Evolutionary conservation across 2,888 invertebrate genomes (phyloP).

Genomic region (Agrotis segetum): DNA sequence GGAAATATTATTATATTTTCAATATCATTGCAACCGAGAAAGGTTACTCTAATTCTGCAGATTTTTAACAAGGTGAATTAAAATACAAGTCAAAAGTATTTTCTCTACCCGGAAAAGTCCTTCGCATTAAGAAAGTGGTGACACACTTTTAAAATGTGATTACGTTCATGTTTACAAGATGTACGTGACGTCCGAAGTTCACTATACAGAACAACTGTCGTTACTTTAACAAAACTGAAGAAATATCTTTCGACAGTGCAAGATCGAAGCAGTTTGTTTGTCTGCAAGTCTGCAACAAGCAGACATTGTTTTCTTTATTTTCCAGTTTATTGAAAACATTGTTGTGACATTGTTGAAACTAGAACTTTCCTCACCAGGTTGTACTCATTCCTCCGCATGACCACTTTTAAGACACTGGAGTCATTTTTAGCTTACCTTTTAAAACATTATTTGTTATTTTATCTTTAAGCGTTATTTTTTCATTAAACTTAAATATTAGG

Average conservation of each 20-base stretch:
- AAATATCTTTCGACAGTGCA: neutral
- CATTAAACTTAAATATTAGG: no score
- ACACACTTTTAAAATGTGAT: slow-evolving; percentile 36
- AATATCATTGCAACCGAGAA: neutral
- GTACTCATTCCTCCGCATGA: no score
- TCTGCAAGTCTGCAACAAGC: neutral
- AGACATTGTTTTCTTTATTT: neutral
- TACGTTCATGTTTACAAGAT: slow-evolving; percentile 16
- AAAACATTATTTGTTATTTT: no score
- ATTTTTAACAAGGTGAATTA: slow-evolving; percentile 9
- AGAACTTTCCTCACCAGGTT: no score
- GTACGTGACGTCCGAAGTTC: slow-evolving; percentile 8
- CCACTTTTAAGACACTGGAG: no score
- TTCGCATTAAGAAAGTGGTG: slow-evolving; percentile 30
- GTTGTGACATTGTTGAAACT: neutral
- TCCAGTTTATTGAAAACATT: neutral
- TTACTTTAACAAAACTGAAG: neutral
- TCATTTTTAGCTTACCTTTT: no score
- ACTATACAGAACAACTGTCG: neutral
- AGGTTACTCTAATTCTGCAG: neutral
- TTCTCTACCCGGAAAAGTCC: slow-evolving; percentile 36
- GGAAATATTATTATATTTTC: neutral
- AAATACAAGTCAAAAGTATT: slow-evolving; percentile 19
- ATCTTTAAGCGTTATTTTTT: no score
- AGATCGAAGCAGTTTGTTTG: neutral